phyloP scores from a whole-genome alignment of 2,113 vertebrate genomes.

The Etia nguti region DNA sequence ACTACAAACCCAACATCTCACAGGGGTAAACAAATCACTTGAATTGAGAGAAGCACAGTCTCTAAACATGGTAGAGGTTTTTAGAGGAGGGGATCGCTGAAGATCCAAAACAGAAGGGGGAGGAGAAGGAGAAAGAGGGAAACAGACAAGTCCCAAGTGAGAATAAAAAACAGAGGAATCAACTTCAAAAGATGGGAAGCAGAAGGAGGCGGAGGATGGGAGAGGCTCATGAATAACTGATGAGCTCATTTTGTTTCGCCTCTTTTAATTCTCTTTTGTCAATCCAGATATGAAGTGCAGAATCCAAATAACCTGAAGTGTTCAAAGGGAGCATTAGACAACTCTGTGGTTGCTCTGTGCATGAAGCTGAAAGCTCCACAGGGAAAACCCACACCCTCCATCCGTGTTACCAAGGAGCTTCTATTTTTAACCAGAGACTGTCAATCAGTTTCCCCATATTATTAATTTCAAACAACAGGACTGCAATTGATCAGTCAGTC shows the following conservation, averaged over 20 bases:
- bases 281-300: conserved; percentile 1
- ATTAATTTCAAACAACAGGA: conserved; percentile 41
- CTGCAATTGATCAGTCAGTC: conserved; percentile 53
- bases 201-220: not conserved
- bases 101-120: conserved; percentile 13
- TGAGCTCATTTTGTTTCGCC: conserved; percentile 33
- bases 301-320: conserved; percentile 43
- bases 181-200: conserved; percentile 30
- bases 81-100: not conserved
- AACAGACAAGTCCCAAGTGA: conserved; percentile 35
- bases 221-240: conserved; percentile 52
- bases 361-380: conserved; percentile 1
- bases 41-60: not conserved
- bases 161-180: not conserved
- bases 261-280: conserved; percentile 56
- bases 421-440: conserved; percentile 51
- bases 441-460: conserved; percentile 44
- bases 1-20: conserved; percentile 15
- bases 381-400: conserved; percentile 35
- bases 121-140: not conserved
- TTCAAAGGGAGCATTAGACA: conserved; percentile 15
- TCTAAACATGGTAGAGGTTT: not conserved
- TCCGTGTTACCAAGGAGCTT: not conserved
- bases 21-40: conserved; percentile 45
- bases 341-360: not conserved